Percentiles rank a stretch among this genome's conserved stretches.
Evolutionary conservation across 23 tunicate genomes (phyloP).

Genomic region (Ciona savignyi): DNA sequence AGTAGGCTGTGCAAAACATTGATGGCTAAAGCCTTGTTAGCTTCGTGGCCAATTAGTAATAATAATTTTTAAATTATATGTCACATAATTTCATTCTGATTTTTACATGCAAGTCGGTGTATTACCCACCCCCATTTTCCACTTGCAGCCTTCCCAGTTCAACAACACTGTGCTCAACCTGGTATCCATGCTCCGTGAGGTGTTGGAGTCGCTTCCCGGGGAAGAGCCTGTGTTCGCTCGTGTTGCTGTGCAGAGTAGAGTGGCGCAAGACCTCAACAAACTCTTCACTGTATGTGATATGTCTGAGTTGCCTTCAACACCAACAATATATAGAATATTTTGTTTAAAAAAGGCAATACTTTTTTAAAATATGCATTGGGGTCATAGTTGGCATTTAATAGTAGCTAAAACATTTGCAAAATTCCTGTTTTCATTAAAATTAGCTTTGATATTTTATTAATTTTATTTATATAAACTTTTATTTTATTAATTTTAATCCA

Average conservation of each 20-base stretch:
- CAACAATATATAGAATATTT: too few species aligned
- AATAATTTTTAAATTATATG: neutral
- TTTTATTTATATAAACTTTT: too few species aligned
- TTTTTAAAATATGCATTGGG: too few species aligned
- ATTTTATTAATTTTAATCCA: too few species aligned
- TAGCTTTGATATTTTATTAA: too few species aligned
- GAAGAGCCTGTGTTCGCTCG: constrained; percentile 71
- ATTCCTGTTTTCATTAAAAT: too few species aligned
- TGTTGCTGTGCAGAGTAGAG: constrained; percentile 50
- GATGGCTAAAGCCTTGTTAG: neutral
- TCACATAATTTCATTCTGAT: neutral
- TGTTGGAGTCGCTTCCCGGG: constrained; percentile 46
- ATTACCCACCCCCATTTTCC: neutral
- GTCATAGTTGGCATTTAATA: too few species aligned
- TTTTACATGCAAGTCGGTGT: neutral
- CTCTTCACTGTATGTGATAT: constrained; percentile 61
- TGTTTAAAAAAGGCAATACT: too few species aligned
- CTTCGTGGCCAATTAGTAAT: neutral
- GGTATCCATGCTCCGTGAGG: constrained; percentile 40
- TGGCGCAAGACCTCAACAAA: constrained; percentile 33
- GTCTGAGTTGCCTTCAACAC: too few species aligned
- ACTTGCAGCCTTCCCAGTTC: constrained; percentile 47
- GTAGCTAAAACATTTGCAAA: too few species aligned
- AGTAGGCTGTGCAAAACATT: too few species aligned
- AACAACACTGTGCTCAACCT: constrained; percentile 23